These are phyloP conservation scores for Asbolus verrucosus DNA, from an alignment of 1,140 invertebrate genomes.

Conservation along the genomic window DNA sequence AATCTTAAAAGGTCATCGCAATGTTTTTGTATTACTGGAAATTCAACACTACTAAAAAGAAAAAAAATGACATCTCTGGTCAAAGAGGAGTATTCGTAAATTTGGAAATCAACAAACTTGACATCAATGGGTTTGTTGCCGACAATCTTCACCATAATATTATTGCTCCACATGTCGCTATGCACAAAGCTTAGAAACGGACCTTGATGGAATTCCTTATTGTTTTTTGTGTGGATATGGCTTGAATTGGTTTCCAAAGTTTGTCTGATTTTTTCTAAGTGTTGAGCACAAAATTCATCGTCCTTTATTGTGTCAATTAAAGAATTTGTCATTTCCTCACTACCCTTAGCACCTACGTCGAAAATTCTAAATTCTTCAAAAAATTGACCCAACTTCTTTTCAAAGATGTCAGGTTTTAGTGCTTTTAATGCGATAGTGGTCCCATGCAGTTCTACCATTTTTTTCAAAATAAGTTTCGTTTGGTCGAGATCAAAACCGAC, in stretches of 20 bases:
- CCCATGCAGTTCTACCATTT: conserved; percentile 2
- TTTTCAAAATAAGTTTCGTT: not conserved
- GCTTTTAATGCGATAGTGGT: not conserved
- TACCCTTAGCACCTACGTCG: not conserved
- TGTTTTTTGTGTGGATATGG: not conserved
- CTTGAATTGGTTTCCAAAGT: not conserved
- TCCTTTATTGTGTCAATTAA: not conserved
- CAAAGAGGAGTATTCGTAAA: conserved; percentile 66
- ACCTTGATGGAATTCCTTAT: conserved; percentile 45
- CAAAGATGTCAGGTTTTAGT: not conserved
- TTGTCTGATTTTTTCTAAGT: not conserved
- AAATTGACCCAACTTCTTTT: not conserved
- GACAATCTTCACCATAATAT: conserved; percentile 68
- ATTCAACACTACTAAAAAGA: conserved; percentile 66
- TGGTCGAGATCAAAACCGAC: conserved; percentile 5
- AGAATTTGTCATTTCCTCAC: not conserved
- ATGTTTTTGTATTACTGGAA: conserved; percentile 61
- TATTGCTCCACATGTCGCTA: conserved; percentile 73
- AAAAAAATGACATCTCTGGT: conserved; percentile 70
- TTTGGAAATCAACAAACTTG: conserved; percentile 74
- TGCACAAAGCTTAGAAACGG: conserved; percentile 68
- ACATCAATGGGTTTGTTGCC: conserved; percentile 63
- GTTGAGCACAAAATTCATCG: not conserved
- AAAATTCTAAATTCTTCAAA: conserved; percentile 16
- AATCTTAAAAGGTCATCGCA: conserved; percentile 65